Evolutionary conservation across 2,797 vertebrate species (phyloP), one percentile per base, ranked within the genome.

Genomic region (Melanotaenia parkinsoni): DNA sequence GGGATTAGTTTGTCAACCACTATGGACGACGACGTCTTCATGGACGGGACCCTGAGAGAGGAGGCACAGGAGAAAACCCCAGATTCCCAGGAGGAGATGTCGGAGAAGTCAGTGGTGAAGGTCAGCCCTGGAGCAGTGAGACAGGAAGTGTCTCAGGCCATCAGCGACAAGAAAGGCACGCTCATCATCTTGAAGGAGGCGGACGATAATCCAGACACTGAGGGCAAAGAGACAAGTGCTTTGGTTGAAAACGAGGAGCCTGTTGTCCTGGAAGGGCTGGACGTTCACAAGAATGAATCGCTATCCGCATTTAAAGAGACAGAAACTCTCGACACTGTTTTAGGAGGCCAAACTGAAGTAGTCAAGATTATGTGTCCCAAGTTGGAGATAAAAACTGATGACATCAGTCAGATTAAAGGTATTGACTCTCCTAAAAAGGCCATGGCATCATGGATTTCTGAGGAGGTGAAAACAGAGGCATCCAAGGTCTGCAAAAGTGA

Each of bases 161-260:
- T 76, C 88, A 86, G n/a, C 66, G 95, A 96, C 79, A 96, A 94
- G 81, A 90, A 84, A 71, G 93, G 92, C 35, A 89, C 91, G 7
- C 92, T 97, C 76, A 93, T 96, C 18, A 95, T 97, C 80, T 92
- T 97, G 88, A 95, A 95, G 84, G 96, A 98, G 68, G 86, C 94
- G 0, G 95, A 96, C 20, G 90, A 90, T 33, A 81, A 71, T 77
- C 56, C 8, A 0, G 79, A 82, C 65, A 2, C 24, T 0, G 84
- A 86, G 35, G 71, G 28, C 22, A 40, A 63, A 40, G 72, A 76
- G 57, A 70, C 0, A 0, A 76, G 68, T 1, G 12, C 5, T 47
- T 28, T n/a, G 5, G 70, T 14, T 38, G 81, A 70, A 28, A 68
- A 72, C n/a, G 76, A 72, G 12, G 76, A 75, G 57, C 13, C 33